A percentile compares a stretch with the other conserved stretches of the same genome.
Evolutionary conservation across 2,113 vertebrate genomes (phyloP).

Genomic region (Amphiprion percula): DNA sequence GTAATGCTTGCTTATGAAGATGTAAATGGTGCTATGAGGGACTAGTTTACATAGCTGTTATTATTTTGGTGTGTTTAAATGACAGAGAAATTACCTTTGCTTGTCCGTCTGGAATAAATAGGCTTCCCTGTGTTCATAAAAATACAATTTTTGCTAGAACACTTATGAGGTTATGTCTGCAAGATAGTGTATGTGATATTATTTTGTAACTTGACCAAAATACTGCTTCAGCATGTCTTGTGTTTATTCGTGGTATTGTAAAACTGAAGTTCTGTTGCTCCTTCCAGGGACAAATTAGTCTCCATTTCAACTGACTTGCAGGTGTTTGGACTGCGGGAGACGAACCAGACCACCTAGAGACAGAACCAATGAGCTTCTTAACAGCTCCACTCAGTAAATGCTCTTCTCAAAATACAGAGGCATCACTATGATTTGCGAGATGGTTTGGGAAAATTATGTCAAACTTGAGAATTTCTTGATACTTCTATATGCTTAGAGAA

Average conservation of each 20-base stretch:
- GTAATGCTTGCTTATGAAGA: constrained; percentile 75
- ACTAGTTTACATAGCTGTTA: constrained; percentile 72
- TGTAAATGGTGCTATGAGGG: constrained; percentile 65
- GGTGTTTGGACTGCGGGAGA: constrained; percentile 20
- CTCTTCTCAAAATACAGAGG: neutral
- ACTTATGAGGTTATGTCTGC: constrained; percentile 45
- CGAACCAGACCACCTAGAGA: neutral
- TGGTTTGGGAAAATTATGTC: neutral
- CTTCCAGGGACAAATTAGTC: constrained; percentile 14
- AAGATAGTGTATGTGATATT: neutral
- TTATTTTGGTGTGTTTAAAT: constrained; percentile 66
- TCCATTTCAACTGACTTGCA: constrained; percentile 4
- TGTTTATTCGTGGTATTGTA: constrained; percentile 1
- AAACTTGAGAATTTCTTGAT: neutral
- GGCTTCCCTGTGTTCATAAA: constrained; percentile 64
- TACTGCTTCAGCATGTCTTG: neutral
- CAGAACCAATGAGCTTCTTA: neutral
- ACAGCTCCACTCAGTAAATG: neutral
- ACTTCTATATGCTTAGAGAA: neutral
- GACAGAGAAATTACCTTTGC: constrained; percentile 58
- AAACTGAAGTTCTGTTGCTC: constrained; percentile 31
- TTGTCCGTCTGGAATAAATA: constrained; percentile 61
- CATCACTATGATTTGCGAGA: too few species aligned
- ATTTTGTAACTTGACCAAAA: constrained; percentile 45
- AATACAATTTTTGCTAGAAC: constrained; percentile 43